Conservation (phyloP, 2,888 invertebrate species). For the Epistrophe eligans region DNA sequence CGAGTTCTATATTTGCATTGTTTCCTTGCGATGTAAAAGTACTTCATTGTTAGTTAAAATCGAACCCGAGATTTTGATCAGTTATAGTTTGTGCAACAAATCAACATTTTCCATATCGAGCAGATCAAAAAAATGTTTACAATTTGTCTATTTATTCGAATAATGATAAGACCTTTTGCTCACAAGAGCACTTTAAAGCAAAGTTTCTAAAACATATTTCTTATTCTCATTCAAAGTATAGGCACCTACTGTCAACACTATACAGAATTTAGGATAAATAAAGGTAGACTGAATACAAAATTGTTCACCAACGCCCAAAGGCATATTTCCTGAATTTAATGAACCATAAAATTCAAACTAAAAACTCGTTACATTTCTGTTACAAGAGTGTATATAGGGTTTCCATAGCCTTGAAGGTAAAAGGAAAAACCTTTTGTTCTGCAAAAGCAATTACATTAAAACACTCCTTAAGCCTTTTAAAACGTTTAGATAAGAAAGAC, state of each 20-base stretch:
- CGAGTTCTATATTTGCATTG: too few species aligned
- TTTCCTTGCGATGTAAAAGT: too few species aligned
- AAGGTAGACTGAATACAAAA: not conserved
- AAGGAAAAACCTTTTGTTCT: not conserved
- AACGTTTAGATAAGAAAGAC: not conserved
- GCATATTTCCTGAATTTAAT: not conserved
- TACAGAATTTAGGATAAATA: not conserved
- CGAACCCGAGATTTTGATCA: too few species aligned
- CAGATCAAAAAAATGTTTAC: too few species aligned
- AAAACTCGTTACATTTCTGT: not conserved
- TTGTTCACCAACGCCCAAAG: not conserved
- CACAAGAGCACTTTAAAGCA: too few species aligned
- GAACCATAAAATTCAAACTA: not conserved
- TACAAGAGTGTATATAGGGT: not conserved
- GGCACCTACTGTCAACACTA: not conserved
- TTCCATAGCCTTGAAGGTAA: not conserved
- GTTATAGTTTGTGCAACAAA: too few species aligned
- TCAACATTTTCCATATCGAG: too few species aligned
- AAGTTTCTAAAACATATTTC: not conserved
- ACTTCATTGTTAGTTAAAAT: too few species aligned
- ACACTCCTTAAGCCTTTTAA: not conserved
- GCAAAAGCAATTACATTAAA: not conserved
- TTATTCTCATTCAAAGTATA: not conserved
- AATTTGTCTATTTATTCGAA: too few species aligned
- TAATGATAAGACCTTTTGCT: too few species aligned